A percentile compares a stretch with the other conserved stretches of the same genome.
These are phyloP conservation scores for Creontiades dilutus DNA, from an alignment of 2,888 invertebrate species.

Conservation along the genomic window DNA sequence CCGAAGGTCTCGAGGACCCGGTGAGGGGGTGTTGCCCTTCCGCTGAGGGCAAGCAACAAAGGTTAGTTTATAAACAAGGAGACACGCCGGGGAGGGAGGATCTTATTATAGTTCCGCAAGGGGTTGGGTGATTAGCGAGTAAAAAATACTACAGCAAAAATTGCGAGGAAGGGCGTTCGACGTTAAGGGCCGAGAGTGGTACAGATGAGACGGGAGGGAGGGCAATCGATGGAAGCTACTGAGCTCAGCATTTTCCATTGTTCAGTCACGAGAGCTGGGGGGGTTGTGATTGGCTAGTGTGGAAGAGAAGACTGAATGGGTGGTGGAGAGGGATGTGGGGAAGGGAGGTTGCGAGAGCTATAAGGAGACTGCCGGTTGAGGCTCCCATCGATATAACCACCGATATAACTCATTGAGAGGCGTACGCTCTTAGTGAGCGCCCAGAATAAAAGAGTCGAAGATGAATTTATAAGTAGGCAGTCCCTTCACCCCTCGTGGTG, in stretches of 20 bases:
- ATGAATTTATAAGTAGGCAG: slow-evolving; percentile 29
- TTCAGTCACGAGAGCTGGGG: slow-evolving; percentile 4
- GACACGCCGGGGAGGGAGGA: neutral
- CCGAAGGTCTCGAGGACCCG: neutral
- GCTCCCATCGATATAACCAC: slow-evolving; percentile 32
- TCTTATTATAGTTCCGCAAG: slow-evolving; percentile 28
- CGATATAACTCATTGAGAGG: slow-evolving; percentile 36
- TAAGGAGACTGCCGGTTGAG: slow-evolving; percentile 32
- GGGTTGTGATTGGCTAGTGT: slow-evolving; percentile 30
- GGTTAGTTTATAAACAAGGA: neutral
- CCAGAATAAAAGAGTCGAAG: slow-evolving; percentile 31
- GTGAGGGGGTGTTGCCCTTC: neutral
- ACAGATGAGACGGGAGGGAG: neutral
- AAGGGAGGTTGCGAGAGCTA: slow-evolving; percentile 8
- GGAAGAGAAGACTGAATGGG: neutral
- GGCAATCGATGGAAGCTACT: slow-evolving; percentile 38
- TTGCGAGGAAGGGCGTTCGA: neutral
- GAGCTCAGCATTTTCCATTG: slow-evolving; percentile 44
- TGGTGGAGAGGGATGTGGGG: neutral
- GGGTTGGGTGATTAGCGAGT: slow-evolving; percentile 39
- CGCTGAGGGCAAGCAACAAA: neutral
- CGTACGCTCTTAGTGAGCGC: slow-evolving; percentile 3
- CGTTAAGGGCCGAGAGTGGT: neutral
- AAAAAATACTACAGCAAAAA: slow-evolving; percentile 32
- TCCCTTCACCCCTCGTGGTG: neutral